phyloP scores from a whole-genome alignment of 2,797 vertebrate species.

The Labeo calbasu region DNA sequence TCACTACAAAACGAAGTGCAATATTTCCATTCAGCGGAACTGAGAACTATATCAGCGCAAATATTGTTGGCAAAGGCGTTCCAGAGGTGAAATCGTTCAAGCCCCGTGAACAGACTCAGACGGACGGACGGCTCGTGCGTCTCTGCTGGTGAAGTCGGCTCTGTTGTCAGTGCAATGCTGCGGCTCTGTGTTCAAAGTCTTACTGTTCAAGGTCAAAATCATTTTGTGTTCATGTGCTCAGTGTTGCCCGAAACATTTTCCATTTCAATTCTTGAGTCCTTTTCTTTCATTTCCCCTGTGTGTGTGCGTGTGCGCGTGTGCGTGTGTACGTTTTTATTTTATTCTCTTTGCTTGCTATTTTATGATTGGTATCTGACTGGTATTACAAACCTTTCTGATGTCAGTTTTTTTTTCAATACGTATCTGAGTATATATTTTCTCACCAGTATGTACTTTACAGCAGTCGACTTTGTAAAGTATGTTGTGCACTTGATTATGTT shows the following conservation, averaged over 20 bases:
- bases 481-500: conserved; percentile 84
- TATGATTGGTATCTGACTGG: conserved; percentile 64
- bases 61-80: background rate
- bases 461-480: conserved; percentile 83
- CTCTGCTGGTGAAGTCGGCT: conserved; percentile 79
- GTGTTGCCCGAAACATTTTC: conserved; percentile 63
- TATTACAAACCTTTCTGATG: conserved; percentile 70
- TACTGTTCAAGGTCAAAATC: conserved; percentile 66
- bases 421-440: conserved; percentile 82
- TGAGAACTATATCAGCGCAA: conserved; percentile 41
- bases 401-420: conserved; percentile 72
- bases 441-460: conserved; percentile 85
- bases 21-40: conserved; percentile 65
- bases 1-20: conserved; percentile 76
- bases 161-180: conserved; percentile 72
- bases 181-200: conserved; percentile 63
- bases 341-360: conserved; percentile 53
- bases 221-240: conserved; percentile 73
- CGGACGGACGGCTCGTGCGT: background rate
- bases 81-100: background rate
- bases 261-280: conserved; percentile 58
- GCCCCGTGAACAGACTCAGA: background rate
- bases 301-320: conserved; percentile 62
- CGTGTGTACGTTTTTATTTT: conserved; percentile 46
- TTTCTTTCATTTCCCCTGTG: conserved; percentile 38